These are phyloP conservation scores for Meta bourneti DNA, from an alignment of 2,888 invertebrate species.

Conservation along the genomic window DNA sequence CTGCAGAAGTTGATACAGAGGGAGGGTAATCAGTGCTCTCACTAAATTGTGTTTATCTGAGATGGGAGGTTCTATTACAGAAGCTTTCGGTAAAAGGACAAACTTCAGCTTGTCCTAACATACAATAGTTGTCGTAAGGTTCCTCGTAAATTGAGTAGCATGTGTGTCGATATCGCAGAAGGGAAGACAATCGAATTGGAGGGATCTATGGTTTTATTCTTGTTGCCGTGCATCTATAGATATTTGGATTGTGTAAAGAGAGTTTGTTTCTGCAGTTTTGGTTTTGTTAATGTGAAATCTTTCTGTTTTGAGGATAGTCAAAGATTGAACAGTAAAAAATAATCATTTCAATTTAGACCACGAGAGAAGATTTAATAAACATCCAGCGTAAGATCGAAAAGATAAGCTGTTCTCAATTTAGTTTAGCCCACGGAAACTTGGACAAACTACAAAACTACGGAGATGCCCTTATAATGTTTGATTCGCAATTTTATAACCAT, in stretches of 20 bases:
- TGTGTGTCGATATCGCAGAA: conserved; percentile 13
- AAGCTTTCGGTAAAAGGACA: conserved; percentile 48
- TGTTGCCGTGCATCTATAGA: not conserved
- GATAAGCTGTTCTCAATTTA: too few species aligned
- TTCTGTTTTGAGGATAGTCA: too few species aligned
- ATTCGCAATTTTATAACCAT: too few species aligned
- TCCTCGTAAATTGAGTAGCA: conserved; percentile 38
- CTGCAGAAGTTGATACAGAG: conserved; percentile 13
- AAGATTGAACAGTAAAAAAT: too few species aligned
- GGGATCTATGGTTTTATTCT: not conserved
- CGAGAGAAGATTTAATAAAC: too few species aligned
- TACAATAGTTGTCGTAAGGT: conserved; percentile 41
- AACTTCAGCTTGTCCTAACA: conserved; percentile 57
- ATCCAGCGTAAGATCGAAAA: too few species aligned
- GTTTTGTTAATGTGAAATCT: not conserved
- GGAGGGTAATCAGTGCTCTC: conserved; percentile 54
- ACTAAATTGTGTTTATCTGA: conserved; percentile 64
- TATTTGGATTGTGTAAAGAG: not conserved
- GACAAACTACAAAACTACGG: too few species aligned
- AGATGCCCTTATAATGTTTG: too few species aligned
- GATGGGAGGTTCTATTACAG: conserved; percentile 55
- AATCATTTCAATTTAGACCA: too few species aligned
- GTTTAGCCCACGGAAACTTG: too few species aligned
- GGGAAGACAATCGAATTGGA: not conserved
- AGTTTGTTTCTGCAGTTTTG: not conserved